Percentiles rank a stretch among this genome's conserved stretches.
Evolutionary conservation across 2,888 invertebrate species (phyloP).

Genomic region (Seira ritae): DNA sequence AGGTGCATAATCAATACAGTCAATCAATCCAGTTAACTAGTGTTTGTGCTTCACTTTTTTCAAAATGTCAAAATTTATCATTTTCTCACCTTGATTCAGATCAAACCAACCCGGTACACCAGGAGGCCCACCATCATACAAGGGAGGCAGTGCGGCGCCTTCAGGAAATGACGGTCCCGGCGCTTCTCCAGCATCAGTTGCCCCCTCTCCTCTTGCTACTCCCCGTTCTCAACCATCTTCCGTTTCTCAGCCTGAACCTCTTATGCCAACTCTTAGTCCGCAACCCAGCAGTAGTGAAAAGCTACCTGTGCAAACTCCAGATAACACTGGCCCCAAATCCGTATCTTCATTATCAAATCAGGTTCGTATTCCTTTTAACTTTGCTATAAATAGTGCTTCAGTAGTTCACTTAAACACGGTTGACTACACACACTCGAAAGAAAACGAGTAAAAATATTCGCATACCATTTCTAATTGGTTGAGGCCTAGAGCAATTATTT

Average conservation of each 20-base stretch:
- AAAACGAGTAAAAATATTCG: no score
- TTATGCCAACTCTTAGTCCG: conserved; percentile 72
- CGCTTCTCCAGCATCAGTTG: conserved; percentile 82
- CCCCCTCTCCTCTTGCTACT: conserved; percentile 84
- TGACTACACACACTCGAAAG: no score
- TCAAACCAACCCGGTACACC: conserved; percentile 77
- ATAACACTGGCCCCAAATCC: conserved; percentile 76
- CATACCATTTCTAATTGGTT: no score
- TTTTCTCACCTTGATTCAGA: background rate
- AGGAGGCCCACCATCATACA: conserved; percentile 82
- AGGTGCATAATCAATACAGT: conserved; percentile 69
- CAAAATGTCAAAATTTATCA: no score
- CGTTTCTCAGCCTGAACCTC: conserved; percentile 69
- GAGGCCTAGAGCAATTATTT: no score
- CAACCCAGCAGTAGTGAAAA: conserved; percentile 76
- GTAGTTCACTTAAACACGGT: no score
- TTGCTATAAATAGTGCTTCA: no score
- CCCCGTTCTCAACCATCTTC: conserved; percentile 82
- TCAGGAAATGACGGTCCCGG: conserved; percentile 76
- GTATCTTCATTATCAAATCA: conserved; percentile 76
- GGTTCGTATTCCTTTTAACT: conserved; percentile 71
- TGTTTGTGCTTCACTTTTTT: no score
- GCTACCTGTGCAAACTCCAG: conserved; percentile 74
- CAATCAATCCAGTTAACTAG: no score
- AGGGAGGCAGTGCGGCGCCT: conserved; percentile 74